phyloP scores from a whole-genome alignment of 2,113 vertebrate species.

The Urocynchramus pylzowi region DNA sequence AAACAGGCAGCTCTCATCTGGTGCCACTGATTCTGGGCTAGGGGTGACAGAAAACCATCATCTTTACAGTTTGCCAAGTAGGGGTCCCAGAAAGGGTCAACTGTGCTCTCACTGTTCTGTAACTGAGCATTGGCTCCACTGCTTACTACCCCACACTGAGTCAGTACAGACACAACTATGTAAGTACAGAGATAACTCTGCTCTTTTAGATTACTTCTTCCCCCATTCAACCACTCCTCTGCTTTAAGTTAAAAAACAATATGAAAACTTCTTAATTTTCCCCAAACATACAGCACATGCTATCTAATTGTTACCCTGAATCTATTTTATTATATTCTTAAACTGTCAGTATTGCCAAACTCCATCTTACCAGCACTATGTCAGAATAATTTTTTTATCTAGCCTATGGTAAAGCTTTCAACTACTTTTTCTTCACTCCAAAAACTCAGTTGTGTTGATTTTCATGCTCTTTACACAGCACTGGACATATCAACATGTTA shows the following conservation, averaged over 20 bases:
- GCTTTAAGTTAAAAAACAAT: background rate
- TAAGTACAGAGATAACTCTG: background rate
- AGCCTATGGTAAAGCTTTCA: background rate
- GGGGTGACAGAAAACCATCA: background rate
- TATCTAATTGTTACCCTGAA: background rate
- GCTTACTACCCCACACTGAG: background rate
- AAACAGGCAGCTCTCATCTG: background rate
- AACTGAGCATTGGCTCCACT: background rate
- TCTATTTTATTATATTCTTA: background rate
- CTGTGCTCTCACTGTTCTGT: background rate
- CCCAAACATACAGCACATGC: background rate
- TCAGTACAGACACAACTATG: background rate
- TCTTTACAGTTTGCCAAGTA: background rate
- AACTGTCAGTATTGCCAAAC: background rate
- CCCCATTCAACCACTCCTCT: background rate
- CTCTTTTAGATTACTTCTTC: background rate
- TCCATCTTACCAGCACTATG: background rate
- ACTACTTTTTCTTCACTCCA: background rate
- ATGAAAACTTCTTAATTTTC: background rate
- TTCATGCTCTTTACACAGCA: slow-evolving; percentile 12
- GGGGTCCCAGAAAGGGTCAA: background rate
- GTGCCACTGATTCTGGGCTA: background rate
- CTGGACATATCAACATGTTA: background rate
- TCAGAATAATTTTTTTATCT: background rate
- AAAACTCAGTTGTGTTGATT: background rate